phyloP scores from a whole-genome alignment of 2,888 invertebrate species.

The Perithous albicinctus region DNA sequence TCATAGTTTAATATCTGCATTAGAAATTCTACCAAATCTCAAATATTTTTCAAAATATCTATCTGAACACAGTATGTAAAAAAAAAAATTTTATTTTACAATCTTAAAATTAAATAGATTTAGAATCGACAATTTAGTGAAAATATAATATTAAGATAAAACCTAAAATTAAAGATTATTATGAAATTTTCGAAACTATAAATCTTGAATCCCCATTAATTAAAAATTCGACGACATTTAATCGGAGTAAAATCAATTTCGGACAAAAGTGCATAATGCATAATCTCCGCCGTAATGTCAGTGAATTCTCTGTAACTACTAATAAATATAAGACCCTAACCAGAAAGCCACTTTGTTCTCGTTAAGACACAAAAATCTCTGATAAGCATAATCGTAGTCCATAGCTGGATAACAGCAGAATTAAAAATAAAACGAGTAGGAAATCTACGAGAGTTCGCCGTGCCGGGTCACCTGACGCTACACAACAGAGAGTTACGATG shows the following conservation, averaged over 20 bases:
- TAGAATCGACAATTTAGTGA: too few relatives aligned
- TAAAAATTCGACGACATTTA: not conserved
- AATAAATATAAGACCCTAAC: not conserved
- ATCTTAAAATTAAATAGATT: too few relatives aligned
- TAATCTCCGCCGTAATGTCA: not conserved
- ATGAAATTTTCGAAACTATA: too few relatives aligned
- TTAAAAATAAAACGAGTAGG: not conserved
- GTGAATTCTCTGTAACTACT: not conserved
- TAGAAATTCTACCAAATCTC: too few relatives aligned
- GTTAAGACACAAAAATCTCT: not conserved
- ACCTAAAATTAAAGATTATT: too few relatives aligned
- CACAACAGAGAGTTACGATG: conserved; percentile 14
- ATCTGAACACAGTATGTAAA: too few relatives aligned
- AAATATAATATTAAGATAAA: too few relatives aligned
- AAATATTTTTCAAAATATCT: too few relatives aligned
- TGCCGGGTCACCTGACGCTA: conserved; percentile 56
- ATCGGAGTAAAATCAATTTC: not conserved
- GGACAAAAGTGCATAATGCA: not conserved
- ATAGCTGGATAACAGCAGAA: not conserved
- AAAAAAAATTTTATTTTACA: too few relatives aligned
- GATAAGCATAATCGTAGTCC: not conserved
- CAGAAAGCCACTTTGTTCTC: not conserved
- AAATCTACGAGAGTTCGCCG: not conserved
- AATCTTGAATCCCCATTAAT: too few relatives aligned
- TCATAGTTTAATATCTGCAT: too few relatives aligned